phyloP scores from a whole-genome alignment of 2,888 invertebrate genomes.

The Conistra vaccinii region DNA sequence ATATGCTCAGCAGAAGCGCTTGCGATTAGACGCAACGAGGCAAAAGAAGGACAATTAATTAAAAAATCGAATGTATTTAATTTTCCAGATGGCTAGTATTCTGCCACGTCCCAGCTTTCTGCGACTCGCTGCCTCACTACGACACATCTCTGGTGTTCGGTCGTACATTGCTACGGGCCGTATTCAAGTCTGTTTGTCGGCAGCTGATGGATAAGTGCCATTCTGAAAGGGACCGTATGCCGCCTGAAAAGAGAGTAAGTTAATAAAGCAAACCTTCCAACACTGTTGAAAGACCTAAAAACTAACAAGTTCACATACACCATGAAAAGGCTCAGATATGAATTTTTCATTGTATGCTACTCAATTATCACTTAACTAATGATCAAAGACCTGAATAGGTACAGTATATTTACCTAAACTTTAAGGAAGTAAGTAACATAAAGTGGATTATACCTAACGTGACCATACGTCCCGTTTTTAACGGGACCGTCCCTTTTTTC shows the following conservation, averaged over 20 bases:
- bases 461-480: too few species aligned
- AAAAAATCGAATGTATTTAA: not conserved
- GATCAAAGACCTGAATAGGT: too few species aligned
- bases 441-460: too few species aligned
- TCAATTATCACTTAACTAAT: too few species aligned
- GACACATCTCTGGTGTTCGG: conserved; percentile 98
- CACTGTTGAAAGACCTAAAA: not conserved
- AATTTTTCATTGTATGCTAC: not conserved
- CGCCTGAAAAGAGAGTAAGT: conserved; percentile 94
- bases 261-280: not conserved
- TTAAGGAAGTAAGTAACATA: too few species aligned
- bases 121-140: conserved; percentile 97
- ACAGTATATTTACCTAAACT: too few species aligned
- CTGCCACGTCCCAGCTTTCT: conserved; percentile 98
- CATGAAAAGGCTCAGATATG: not conserved
- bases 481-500: too few species aligned
- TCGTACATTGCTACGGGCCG: conserved; percentile 95
- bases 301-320: not conserved
- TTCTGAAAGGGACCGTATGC: conserved; percentile 96
- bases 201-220: conserved; percentile 98
- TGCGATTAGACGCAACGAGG: not conserved
- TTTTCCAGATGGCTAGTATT: conserved; percentile 96
- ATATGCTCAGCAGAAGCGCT: not conserved
- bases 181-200: conserved; percentile 95
- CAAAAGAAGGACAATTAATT: not conserved